phyloP scores from a whole-genome alignment of 2,888 invertebrate species.

The Cordilura impudica region DNA sequence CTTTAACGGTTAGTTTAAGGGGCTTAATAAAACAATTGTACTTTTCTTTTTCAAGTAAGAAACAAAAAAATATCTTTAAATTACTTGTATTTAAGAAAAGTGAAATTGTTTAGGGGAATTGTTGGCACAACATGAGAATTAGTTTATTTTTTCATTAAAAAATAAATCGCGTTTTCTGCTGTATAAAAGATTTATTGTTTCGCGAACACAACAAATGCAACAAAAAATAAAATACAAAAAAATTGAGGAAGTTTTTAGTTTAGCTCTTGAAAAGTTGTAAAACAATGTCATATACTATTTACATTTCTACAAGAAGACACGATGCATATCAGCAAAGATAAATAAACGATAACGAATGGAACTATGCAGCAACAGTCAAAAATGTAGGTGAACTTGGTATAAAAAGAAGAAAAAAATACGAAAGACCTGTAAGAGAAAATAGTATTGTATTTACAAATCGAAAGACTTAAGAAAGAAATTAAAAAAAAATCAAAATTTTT shows the following conservation, averaged over 20 bases:
- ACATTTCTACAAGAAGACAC: neutral
- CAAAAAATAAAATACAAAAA: neutral
- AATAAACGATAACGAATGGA: neutral
- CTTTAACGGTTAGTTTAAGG: too few relatives aligned
- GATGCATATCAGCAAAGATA: conserved; percentile 7
- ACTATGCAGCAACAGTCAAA: conserved; percentile 33
- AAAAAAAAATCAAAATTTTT: neutral
- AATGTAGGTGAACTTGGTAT: conserved; percentile 54
- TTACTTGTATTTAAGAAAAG: too few relatives aligned
- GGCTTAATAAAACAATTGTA: too few relatives aligned
- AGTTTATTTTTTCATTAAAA: neutral
- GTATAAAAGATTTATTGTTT: conserved; percentile 4
- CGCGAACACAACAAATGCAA: too few relatives aligned
- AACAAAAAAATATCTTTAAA: conserved; percentile 9
- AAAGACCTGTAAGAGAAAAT: conserved; percentile 1
- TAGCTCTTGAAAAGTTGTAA: neutral
- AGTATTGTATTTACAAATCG: neutral
- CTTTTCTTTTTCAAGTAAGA: neutral
- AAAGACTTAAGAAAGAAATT: conserved; percentile 27
- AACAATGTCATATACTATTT: conserved; percentile 14
- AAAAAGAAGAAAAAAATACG: neutral
- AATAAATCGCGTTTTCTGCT: too few relatives aligned
- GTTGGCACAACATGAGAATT: conserved; percentile 1
- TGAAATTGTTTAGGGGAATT: conserved; percentile 27
- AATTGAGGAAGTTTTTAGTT: neutral